Evolutionary conservation across 2,797 vertebrate genomes (phyloP).

Genomic region (Phoebastria nigripes): DNA sequence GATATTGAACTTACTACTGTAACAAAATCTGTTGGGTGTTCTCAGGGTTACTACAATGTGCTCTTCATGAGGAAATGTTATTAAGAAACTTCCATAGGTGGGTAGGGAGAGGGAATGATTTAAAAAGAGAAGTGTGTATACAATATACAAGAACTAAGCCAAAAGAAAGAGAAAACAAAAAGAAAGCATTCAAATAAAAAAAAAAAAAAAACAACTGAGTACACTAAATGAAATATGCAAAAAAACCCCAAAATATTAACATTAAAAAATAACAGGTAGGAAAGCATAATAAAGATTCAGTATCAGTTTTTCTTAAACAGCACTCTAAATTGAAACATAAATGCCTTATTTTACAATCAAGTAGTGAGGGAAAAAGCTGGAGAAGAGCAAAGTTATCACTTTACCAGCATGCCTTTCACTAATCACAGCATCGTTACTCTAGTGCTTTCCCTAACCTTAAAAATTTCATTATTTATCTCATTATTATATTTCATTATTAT

Average conservation of each 20-base stretch:
- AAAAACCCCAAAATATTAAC: not conserved
- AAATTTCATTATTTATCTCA: not conserved
- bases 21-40: not conserved
- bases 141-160: not conserved
- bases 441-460: not conserved
- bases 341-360: not conserved
- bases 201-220: not conserved
- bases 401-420: not conserved
- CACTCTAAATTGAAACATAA: not conserved
- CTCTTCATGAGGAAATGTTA: not conserved
- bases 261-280: not conserved
- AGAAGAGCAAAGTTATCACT: not conserved
- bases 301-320: not conserved
- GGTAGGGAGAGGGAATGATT: not conserved
- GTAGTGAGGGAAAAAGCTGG: not conserved
- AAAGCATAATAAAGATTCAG: not conserved
- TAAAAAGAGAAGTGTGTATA: not conserved
- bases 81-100: not conserved
- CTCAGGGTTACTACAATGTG: not conserved
- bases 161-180: not conserved
- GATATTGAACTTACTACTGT: not conserved
- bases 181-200: not conserved
- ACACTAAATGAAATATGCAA: not conserved
- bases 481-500: not conserved
- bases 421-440: not conserved